These are phyloP conservation scores for Enteromius trimaculatus DNA, from an alignment of 2,797 vertebrate genomes.

Conservation along the genomic window DNA sequence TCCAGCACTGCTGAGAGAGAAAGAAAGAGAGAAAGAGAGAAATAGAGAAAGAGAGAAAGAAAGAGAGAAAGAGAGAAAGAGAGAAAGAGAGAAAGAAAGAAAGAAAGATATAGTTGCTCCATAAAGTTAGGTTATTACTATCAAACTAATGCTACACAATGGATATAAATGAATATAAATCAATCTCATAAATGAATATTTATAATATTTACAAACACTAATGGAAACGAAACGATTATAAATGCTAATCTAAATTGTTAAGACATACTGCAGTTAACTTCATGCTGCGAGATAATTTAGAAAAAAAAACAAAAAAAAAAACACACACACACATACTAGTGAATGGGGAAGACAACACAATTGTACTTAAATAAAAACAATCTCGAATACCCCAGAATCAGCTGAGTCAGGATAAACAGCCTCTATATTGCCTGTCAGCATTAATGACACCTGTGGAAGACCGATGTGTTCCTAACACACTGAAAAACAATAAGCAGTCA, in stretches of 20 bases:
- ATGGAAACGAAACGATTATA: background rate
- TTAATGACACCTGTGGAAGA: conserved; percentile 2
- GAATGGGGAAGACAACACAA: background rate
- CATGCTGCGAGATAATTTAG: background rate
- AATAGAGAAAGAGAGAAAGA: too few relatives aligned
- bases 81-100: background rate
- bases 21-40: background rate
- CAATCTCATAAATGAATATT: background rate
- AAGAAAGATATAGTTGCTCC: background rate
- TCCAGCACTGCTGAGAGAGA: background rate
- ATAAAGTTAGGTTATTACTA: background rate
- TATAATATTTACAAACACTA: background rate
- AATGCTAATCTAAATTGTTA: background rate
- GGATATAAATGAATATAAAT: background rate
- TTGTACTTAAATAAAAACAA: background rate
- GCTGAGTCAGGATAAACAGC: background rate
- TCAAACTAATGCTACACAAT: background rate
- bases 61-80: background rate
- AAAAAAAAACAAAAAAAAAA: too few relatives aligned
- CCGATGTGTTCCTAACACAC: background rate
- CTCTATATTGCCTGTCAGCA: background rate
- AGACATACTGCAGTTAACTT: background rate
- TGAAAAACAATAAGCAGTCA: background rate
- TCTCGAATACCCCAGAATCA: background rate
- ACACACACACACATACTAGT: background rate